Percentiles rank a stretch among this genome's conserved stretches.
phyloP scores from a whole-genome alignment of 2,113 vertebrate genomes.

The Burhinus bistriatus region DNA sequence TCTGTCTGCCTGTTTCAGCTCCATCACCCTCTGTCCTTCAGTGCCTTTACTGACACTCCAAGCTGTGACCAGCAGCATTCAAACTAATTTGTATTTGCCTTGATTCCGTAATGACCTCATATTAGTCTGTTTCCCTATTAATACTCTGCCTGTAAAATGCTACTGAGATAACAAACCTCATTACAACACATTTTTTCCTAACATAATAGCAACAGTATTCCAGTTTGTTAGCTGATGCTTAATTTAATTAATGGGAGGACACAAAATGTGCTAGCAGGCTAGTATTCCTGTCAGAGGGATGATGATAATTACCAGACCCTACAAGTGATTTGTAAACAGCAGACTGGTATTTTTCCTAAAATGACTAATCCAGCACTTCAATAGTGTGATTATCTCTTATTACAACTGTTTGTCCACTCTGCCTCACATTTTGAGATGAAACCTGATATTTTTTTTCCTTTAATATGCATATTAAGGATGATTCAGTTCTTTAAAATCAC shows the following conservation, averaged over 20 bases:
- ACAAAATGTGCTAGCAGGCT: neutral
- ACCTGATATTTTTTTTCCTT: neutral
- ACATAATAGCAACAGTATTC: neutral
- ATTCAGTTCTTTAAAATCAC: neutral
- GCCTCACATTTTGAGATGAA: neutral
- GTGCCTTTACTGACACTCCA: neutral
- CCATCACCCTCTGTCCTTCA: neutral
- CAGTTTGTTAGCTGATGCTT: neutral
- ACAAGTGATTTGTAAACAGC: neutral
- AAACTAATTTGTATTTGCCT: conserved; percentile 2
- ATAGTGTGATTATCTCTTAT: neutral
- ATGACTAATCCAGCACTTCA: neutral
- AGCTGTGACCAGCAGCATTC: neutral
- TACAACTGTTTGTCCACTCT: neutral
- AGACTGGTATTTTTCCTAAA: neutral
- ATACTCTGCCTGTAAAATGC: neutral
- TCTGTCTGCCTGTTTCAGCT: neutral
- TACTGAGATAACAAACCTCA: neutral
- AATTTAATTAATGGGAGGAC: neutral
- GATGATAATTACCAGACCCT: neutral
- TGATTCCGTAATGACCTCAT: neutral
- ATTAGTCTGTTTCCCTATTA: neutral
- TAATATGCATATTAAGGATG: neutral
- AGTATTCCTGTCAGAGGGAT: neutral
- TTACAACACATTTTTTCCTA: neutral